Base-by-base conservation (phyloP, 2,797 vertebrate genomes). In the Onychomys arenicola region DNA sequence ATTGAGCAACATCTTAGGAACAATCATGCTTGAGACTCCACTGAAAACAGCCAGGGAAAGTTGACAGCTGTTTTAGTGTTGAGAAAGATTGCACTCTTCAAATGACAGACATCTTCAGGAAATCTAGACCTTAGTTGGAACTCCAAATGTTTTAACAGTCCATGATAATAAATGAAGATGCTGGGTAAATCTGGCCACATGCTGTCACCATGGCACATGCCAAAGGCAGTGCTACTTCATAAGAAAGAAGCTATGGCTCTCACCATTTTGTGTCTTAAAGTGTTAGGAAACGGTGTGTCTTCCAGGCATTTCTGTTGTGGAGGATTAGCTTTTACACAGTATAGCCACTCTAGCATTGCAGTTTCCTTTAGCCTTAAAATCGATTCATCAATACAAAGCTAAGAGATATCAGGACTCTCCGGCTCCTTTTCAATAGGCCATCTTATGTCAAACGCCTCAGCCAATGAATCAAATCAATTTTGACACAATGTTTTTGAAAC, bases 21-120 rank as follows among this genome's bases (percentile, higher is more conserved):
- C 61, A 98, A 97, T 97, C 98, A 98, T 98, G 96, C 95, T 96
- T 96, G 91, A 94, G 92, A 89, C 81, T 34, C 10, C 71, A 95
- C 96, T 95, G 97, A 57, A 49, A 73, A 97, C 63, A 95, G 97
- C 78, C 25, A 96, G 92, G 90, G 34, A 96, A 95, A 81, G 93
- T 96, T 49, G 94, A 97, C 65, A 93, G 94, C 91, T 89, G 95
- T 97, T 77, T 97, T 46, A 96, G 81, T 29, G 34, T 97, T 34
- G 29, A 93, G 86, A 96, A 91, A 49, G 43, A 93, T 90, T 73
- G 97, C 75, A 94, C 96, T 97, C 59, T 83, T 83, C 0, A 1
- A 21, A 93, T 52, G 40, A 97, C 93, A 96, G 90, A 96, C 16
- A 93, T 98, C 98, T 98, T 98, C 96, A 97, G 95, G 97, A 49